These are phyloP conservation scores for Brachionus asplanchnoidis DNA, from an alignment of 1,140 invertebrate genomes.

Conservation along the genomic window DNA sequence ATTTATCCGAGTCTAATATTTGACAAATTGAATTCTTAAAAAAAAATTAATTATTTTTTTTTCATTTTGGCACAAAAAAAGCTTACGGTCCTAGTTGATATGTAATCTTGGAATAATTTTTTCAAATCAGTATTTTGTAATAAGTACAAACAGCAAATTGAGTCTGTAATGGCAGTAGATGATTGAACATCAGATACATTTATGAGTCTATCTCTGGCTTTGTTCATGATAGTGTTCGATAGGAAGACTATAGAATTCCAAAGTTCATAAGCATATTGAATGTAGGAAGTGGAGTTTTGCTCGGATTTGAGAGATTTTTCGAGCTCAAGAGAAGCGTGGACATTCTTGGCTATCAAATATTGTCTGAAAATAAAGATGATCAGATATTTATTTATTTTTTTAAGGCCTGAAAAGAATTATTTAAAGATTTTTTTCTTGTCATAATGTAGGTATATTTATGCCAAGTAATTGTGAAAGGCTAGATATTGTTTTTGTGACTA, in stretches of 20 bases:
- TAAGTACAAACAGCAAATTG: background rate
- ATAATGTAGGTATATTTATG: too few relatives aligned
- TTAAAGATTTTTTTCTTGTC: too few relatives aligned
- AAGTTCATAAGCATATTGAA: constrained; percentile 30
- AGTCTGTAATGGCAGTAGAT: background rate
- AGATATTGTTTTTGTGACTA: too few relatives aligned
- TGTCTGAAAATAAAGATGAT: constrained; percentile 8
- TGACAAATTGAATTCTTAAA: background rate
- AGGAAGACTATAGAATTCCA: constrained; percentile 40
- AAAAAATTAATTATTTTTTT: background rate
- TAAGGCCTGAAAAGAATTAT: too few relatives aligned
- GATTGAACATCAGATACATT: background rate
- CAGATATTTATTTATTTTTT: too few relatives aligned
- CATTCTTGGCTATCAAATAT: constrained; percentile 32
- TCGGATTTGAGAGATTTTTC: constrained; percentile 6
- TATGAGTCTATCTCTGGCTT: background rate
- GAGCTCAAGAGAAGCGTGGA: background rate
- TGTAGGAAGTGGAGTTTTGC: background rate
- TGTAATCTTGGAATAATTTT: background rate
- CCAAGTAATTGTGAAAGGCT: too few relatives aligned
- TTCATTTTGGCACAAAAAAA: background rate
- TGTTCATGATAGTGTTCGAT: background rate
- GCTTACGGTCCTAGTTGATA: constrained; percentile 24
- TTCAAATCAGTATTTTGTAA: constrained; percentile 11
- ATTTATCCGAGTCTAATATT: constrained; percentile 7